phyloP scores from a whole-genome alignment of 2,113 vertebrate genomes.

The Galeopterus variegatus region DNA sequence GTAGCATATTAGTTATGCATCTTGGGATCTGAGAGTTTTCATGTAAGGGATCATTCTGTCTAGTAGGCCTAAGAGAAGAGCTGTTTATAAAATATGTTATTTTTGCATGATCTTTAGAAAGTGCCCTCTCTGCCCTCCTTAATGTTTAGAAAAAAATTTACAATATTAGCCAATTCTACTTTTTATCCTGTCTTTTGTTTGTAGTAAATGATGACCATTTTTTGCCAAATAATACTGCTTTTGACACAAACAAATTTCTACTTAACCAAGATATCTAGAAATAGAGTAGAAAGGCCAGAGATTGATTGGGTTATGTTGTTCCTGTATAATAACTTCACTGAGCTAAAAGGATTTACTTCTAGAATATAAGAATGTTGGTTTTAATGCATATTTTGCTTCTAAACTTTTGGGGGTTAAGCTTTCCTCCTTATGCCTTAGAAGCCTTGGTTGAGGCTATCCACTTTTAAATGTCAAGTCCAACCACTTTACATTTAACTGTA shows the following conservation, averaged over 20 bases:
- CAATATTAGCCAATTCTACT: not conserved
- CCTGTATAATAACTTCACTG: conserved; percentile 37
- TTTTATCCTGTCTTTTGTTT: conserved; percentile 70
- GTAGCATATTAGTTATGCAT: conserved; percentile 95
- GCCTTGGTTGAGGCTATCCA: not conserved
- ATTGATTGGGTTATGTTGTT: conserved; percentile 40
- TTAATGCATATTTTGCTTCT: conserved; percentile 67
- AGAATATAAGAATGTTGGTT: conserved; percentile 60
- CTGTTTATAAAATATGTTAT: conserved; percentile 62
- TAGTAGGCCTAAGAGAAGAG: conserved; percentile 54
- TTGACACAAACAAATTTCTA: conserved; percentile 76
- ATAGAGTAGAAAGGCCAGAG: conserved; percentile 67
- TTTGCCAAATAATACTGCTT: conserved; percentile 77
- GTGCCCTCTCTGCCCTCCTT: not conserved
- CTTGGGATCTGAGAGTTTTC: conserved; percentile 85
- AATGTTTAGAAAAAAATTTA: conserved; percentile 56
- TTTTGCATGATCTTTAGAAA: conserved; percentile 64
- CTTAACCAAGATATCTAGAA: conserved; percentile 75
- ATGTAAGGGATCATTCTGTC: conserved; percentile 81
- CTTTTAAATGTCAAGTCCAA: not conserved
- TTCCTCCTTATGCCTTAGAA: conserved; percentile 13
- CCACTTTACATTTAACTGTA: not conserved
- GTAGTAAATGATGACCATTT: conserved; percentile 63
- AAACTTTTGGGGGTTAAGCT: not conserved
- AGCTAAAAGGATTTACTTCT: conserved; percentile 66